Evolutionary conservation across 1,140 invertebrate species (phyloP).

Genomic region (Drosophila erecta): DNA sequence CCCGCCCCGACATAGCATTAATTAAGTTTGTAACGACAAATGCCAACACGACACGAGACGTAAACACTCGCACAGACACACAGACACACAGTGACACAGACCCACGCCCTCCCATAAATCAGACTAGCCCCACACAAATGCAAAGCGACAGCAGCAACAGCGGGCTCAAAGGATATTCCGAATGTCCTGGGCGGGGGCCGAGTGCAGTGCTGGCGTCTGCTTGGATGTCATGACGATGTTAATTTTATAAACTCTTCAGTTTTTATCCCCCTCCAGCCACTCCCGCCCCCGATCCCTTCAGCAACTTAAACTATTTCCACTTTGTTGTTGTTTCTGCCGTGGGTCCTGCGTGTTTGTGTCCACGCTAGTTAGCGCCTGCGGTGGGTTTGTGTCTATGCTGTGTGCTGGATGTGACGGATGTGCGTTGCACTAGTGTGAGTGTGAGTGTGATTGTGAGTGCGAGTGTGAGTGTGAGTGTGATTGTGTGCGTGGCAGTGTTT

Average conservation of each 20-base stretch:
- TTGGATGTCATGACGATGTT: conserved; percentile 77
- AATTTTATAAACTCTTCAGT: conserved; percentile 82
- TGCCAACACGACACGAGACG: conserved; percentile 67
- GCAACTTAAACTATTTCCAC: conserved; percentile 39
- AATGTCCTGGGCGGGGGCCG: conserved; percentile 6
- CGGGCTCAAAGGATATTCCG: conserved; percentile 55
- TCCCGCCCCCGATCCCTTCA: neutral
- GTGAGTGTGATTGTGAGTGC: conserved; percentile 44
- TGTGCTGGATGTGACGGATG: conserved; percentile 46
- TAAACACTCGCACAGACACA: conserved; percentile 34
- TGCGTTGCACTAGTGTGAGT: conserved; percentile 23
- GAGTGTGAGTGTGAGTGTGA: conserved; percentile 20
- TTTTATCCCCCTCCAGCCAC: conserved; percentile 27
- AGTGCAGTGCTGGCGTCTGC: conserved; percentile 33
- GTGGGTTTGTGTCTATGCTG: conserved; percentile 51
- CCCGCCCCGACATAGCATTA: conserved; percentile 54
- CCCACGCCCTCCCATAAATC: conserved; percentile 44
- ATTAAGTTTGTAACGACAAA: conserved; percentile 77
- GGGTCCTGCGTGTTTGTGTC: conserved; percentile 46
- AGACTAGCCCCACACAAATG: conserved; percentile 53
- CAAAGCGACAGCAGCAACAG: conserved; percentile 42
- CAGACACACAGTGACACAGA: conserved; percentile 29
- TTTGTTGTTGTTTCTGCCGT: conserved; percentile 12
- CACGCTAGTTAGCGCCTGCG: conserved; percentile 57
- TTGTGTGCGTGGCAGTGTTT: conserved; percentile 35